Base-by-base conservation (phyloP, 2,797 vertebrate species). In the Xiphorhynchus erythropygius region DNA sequence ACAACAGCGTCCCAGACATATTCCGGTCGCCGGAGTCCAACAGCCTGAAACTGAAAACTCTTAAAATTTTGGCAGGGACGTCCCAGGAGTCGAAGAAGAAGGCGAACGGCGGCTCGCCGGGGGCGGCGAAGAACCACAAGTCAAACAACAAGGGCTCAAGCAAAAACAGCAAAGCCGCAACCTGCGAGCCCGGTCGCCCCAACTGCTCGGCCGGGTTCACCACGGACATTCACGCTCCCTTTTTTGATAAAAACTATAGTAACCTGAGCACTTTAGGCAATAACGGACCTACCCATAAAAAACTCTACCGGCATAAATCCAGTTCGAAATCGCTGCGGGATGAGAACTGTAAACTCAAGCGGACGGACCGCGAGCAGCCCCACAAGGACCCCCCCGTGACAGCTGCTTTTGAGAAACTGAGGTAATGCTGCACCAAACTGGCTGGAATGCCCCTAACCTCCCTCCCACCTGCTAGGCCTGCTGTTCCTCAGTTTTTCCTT, bases 381-480 rank as follows among this genome's bases (percentile, higher is more conserved):
- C 98, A 98, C 98, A 99, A 99, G 98, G 99, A 99, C 98, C 98
- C 99, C 97, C 98, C 98, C 97, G 98, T 99, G 98, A 99, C 99
- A 98, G 98, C 98, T 98, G 99, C 99, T 98, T 99, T 99, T 98
- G 99, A 99, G 98, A 99, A 99, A 99, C 99, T 99, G 99, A 99
- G 99, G 99, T 99, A 99, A 99, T 99, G 98, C 98, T 99, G 98
- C 98, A 98, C 99, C 98, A 98, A 98, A 98, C 97, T 98, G 98
- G 98, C 98, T 98, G 98, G 99, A 98, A 97, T 98, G 98, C 98
- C 98, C 98, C 97, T 98, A 98, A 95, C 96, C 97, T 98, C 98
- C 98, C 98, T 98, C 97, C 97, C 97, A 97, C 97, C 98, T 98
- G 98, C 98, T 98, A 98, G 98, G 98, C 98, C 98, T 11, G 70